Conservation (phyloP, 2,888 invertebrate species). For the Melieria crassipennis region DNA sequence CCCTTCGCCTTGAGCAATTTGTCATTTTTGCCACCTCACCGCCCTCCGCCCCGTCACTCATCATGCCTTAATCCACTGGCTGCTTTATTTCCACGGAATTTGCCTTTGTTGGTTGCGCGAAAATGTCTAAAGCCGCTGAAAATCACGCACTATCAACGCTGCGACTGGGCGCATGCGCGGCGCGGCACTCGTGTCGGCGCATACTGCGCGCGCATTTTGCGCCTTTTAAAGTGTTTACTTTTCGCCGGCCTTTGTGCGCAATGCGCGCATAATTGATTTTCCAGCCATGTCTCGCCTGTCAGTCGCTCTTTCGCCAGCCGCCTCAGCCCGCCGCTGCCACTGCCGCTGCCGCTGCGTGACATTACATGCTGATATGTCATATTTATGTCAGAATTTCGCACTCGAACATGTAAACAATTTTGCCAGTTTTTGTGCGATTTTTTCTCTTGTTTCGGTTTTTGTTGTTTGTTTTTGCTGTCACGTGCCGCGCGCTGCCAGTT, state of each 20-base stretch:
- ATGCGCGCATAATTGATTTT: slow-evolving; percentile 31
- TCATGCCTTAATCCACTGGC: not conserved
- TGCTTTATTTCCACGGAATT: not conserved
- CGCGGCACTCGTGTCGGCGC: slow-evolving; percentile 1
- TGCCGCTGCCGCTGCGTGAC: slow-evolving; percentile 18
- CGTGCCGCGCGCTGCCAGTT: too few species aligned
- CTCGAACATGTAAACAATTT: too few species aligned
- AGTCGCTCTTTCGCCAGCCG: slow-evolving; percentile 8
- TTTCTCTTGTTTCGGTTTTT: too few species aligned
- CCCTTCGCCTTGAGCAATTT: not conserved
- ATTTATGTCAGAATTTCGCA: slow-evolving; percentile 24
- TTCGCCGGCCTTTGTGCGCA: not conserved
- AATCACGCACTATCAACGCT: not conserved
- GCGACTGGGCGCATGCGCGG: not conserved
- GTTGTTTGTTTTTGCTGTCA: too few species aligned
- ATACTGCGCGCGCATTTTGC: not conserved
- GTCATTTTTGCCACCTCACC: slow-evolving; percentile 2
- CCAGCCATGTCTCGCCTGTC: slow-evolving; percentile 31
- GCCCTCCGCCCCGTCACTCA: slow-evolving; percentile 1
- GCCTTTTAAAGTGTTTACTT: not conserved
- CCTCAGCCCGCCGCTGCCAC: too few species aligned
- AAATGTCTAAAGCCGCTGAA: slow-evolving; percentile 2
- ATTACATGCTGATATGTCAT: slow-evolving; percentile 35
- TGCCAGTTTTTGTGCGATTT: too few species aligned
- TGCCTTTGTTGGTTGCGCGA: slow-evolving; percentile 15